Evolutionary conservation across 2,888 invertebrate species (phyloP).

Genomic region (Gastrophysa polygoni): DNA sequence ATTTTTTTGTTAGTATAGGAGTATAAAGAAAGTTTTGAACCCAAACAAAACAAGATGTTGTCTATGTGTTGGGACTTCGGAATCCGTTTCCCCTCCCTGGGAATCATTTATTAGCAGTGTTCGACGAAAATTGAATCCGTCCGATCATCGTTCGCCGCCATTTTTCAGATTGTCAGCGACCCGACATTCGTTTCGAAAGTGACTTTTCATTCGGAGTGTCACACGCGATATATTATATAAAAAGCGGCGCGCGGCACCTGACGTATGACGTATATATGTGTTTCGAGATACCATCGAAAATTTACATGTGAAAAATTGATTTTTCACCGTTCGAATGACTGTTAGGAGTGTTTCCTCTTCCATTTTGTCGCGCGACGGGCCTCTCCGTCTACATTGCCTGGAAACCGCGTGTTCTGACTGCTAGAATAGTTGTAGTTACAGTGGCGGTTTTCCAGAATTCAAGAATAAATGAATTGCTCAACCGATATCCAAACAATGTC

Average conservation of each 20-base stretch:
- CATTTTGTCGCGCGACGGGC: constrained; percentile 17
- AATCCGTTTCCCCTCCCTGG: not conserved
- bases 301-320: constrained; percentile 43
- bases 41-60: too few species aligned
- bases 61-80: not conserved
- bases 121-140: constrained; percentile 6
- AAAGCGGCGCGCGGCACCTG: constrained; percentile 26
- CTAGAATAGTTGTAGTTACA: constrained; percentile 4
- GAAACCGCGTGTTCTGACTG: constrained; percentile 34
- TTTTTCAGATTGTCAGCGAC: constrained; percentile 7
- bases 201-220: constrained; percentile 24
- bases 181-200: constrained; percentile 1
- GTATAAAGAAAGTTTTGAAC: too few species aligned
- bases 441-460: too few species aligned
- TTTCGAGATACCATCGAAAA: constrained; percentile 38
- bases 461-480: too few species aligned
- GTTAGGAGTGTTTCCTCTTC: constrained; percentile 34
- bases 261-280: constrained; percentile 35
- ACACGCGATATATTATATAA: constrained; percentile 21
- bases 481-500: too few species aligned
- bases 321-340: constrained; percentile 42
- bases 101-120: not conserved
- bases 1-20: too few species aligned
- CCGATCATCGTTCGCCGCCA: constrained; percentile 7
- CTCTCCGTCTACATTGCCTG: constrained; percentile 16